Evolutionary conservation across 2,888 invertebrate species (phyloP).

Genomic region (Heliconius charithonia): DNA sequence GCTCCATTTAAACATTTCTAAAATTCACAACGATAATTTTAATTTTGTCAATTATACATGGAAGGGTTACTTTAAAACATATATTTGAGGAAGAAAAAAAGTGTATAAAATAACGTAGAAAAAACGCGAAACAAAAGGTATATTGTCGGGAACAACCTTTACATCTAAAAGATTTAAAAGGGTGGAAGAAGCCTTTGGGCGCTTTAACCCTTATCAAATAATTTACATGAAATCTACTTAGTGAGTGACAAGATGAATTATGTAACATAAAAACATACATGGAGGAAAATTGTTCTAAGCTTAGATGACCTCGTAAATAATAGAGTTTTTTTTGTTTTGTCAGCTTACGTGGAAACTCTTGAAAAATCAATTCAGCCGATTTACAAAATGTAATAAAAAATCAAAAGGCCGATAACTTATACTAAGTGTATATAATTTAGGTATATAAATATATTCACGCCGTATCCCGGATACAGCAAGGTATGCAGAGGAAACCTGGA

Average conservation of each 20-base stretch:
- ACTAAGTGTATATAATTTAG: too few relatives aligned
- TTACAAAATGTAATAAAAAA: too few relatives aligned
- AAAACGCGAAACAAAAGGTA: conserved; percentile 39
- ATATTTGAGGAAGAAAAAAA: not conserved
- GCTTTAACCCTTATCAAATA: conserved; percentile 52
- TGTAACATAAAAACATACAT: conserved; percentile 48
- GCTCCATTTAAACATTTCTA: not conserved
- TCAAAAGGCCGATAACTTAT: too few relatives aligned
- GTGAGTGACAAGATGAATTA: conserved; percentile 49
- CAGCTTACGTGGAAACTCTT: not conserved
- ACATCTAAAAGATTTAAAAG: conserved; percentile 51
- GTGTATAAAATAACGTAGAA: conserved; percentile 18
- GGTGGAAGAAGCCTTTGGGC: conserved; percentile 48
- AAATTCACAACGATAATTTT: not conserved
- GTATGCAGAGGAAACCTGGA: too few relatives aligned
- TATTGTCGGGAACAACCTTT: conserved; percentile 46
- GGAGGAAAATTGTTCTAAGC: conserved; percentile 1
- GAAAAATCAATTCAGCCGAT: not conserved
- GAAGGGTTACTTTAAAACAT: not conserved
- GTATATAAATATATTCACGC: too few relatives aligned
- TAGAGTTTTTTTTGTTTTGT: not conserved
- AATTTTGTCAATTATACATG: conserved; percentile 8
- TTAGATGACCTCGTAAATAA: not conserved
- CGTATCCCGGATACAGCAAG: too few relatives aligned
- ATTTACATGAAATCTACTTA: conserved; percentile 53